Evolutionary conservation across 2,113 vertebrate genomes (phyloP).

Genomic region (Macquaria australasica): DNA sequence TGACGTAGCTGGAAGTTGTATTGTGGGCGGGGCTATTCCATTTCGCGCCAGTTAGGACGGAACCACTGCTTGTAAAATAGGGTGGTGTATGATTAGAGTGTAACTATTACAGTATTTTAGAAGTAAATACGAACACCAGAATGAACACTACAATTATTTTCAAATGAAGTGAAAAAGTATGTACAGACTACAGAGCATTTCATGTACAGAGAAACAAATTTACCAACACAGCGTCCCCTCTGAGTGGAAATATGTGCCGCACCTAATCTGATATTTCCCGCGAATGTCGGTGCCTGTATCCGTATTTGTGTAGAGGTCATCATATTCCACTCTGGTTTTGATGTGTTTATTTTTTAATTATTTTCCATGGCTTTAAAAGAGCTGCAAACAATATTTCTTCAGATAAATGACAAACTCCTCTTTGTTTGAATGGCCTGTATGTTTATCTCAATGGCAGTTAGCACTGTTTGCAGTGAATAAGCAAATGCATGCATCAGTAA

Average conservation of each 20-base stretch:
- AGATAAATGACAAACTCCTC: too few relatives aligned
- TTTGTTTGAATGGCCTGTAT: too few relatives aligned
- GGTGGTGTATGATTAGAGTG: accelerated
- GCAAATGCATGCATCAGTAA: not conserved
- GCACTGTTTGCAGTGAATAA: too few relatives aligned
- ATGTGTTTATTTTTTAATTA: not conserved
- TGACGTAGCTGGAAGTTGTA: accelerated
- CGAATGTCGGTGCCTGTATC: not conserved
- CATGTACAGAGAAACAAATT: accelerated
- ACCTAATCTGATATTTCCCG: constrained; percentile 53
- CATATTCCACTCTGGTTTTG: not conserved
- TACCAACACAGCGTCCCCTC: not conserved
- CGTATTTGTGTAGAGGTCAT: not conserved
- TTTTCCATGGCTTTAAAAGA: not conserved
- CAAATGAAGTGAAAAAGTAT: accelerated
- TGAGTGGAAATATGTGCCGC: not conserved
- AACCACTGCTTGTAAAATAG: constrained; percentile 30
- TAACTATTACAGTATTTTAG: not conserved
- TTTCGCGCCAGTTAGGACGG: constrained; percentile 77
- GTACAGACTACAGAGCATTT: not conserved
- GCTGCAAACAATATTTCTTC: not conserved
- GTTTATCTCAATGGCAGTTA: too few relatives aligned
- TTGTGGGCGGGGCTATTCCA: constrained; percentile 34
- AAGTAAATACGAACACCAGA: not conserved
- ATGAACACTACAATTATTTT: accelerated